phyloP scores from a whole-genome alignment of 2,113 vertebrate genomes.

The Lipotes vexillifer region DNA sequence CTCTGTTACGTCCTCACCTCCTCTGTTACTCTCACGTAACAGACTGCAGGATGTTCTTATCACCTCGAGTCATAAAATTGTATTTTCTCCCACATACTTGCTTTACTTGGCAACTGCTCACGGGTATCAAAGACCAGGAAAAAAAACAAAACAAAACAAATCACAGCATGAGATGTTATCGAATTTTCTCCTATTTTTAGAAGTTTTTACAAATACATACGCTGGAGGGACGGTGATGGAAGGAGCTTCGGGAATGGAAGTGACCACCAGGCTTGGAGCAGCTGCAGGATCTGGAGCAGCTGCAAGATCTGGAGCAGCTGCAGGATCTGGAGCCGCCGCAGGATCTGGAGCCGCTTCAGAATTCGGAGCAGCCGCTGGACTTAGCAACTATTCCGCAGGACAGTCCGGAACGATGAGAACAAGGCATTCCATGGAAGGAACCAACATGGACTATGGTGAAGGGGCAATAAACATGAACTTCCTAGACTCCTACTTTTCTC shows the following conservation, averaged over 20 bases:
- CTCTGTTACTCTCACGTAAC: background rate
- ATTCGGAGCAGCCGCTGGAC: background rate
- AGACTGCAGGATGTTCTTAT: background rate
- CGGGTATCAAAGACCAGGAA: background rate
- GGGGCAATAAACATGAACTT: slow-evolving; percentile 54
- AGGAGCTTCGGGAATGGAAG: slow-evolving; percentile 27
- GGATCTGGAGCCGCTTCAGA: background rate
- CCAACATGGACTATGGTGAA: slow-evolving; percentile 26
- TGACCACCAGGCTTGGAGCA: slow-evolving; percentile 19
- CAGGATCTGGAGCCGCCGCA: background rate
- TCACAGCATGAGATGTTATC: background rate
- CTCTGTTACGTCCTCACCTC: background rate
- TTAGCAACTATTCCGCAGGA: background rate
- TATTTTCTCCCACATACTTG: background rate
- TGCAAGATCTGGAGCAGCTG: background rate
- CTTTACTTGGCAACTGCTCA: background rate
- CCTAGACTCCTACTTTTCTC: slow-evolving; percentile 70
- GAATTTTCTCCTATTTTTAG: slow-evolving; percentile 39
- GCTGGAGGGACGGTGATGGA: slow-evolving; percentile 19
- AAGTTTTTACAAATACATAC: slow-evolving; percentile 43
- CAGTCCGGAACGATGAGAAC: slow-evolving; percentile 37
- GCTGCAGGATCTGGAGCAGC: background rate
- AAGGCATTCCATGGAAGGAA: slow-evolving; percentile 56
- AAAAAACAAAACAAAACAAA: background rate
- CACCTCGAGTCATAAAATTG: background rate